Evolutionary conservation across 1,140 invertebrate genomes (phyloP), one percentile per base, ranked within the genome.

Genomic region (Xylocopa sonorina): DNA sequence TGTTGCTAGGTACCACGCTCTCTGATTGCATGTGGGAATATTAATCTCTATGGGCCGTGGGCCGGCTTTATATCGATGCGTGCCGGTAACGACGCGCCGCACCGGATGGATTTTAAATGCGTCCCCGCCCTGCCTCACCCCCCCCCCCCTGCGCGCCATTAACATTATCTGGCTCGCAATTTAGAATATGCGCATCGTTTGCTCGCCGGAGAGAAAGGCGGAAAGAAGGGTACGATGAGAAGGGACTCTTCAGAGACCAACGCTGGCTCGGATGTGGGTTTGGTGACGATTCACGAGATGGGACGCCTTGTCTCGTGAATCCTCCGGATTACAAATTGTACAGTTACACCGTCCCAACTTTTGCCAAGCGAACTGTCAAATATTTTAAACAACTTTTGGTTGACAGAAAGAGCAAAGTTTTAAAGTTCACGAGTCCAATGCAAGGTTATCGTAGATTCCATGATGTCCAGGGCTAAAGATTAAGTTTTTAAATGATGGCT

Each of bases 21-120:
- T 84, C 83, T 80, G 83, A 85, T 88, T 87, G 81, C 83, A 81
- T 72, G 79, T 68, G 74, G 83, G 83, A 84, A 85, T 81, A 84
- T 84, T 83, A 79, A 78, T 84, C 83, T 78, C 82, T 38, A 41
- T 38, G 78, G 71, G 53, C 51, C 58, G 63, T 57, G 60, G 71
- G 60, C 57, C 75, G 75, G 55, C 66, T 78, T 78, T 78, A 71
- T 67, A 69, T 78, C 66, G 76, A 73, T 63, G 72, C 68, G 46
- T 60, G 63, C 58, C 66, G 64, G 64, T 60, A 78, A 71, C 75
- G 67, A 78, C 55, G 67, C 43, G 75, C 55, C 32, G 75, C n/a
- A n/a, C 63, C 63, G 66, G 67, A 78, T 78, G 75, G 75, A 71
- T 78, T 78, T 71, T 78, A 78, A 78, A 78, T 78, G 67, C 75